Percentiles rank a stretch among this genome's conserved stretches.
phyloP scores from a whole-genome alignment of 1,140 invertebrate species.

The Lethrus apterus region DNA sequence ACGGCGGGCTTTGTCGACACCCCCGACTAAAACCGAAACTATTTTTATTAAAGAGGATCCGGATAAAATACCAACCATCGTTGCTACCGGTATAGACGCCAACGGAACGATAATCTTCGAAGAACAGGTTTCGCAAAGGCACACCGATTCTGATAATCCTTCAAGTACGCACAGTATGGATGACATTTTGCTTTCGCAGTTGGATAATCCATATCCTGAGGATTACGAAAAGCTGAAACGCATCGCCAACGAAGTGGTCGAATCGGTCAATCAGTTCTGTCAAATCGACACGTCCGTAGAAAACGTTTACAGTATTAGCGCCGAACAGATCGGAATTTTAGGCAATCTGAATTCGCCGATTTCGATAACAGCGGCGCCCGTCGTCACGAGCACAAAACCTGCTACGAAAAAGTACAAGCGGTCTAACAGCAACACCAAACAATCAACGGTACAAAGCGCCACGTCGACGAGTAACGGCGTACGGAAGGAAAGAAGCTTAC shows the following conservation, averaged over 20 bases:
- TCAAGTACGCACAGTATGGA: slow-evolving; percentile 59
- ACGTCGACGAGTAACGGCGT: slow-evolving; percentile 50
- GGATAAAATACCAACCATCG: slow-evolving; percentile 42
- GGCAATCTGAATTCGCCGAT: slow-evolving; percentile 35
- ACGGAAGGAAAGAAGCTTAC: slow-evolving; percentile 75
- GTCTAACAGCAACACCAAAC: slow-evolving; percentile 36
- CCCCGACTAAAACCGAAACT: slow-evolving; percentile 43
- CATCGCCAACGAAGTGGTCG: slow-evolving; percentile 65
- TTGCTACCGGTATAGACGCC: slow-evolving; percentile 42
- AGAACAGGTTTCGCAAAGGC: slow-evolving; percentile 36
- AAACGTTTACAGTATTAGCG: slow-evolving; percentile 46
- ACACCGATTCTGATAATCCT: slow-evolving; percentile 46
- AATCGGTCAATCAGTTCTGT: slow-evolving; percentile 62
- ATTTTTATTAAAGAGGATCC: slow-evolving; percentile 40
- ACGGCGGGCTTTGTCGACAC: slow-evolving; percentile 42
- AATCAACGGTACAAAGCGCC: slow-evolving; percentile 38
- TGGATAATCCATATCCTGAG: slow-evolving; percentile 60
- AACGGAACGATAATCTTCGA: slow-evolving; percentile 41
- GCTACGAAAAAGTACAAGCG: slow-evolving; percentile 48
- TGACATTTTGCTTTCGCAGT: slow-evolving; percentile 61
- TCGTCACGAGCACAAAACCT: slow-evolving; percentile 49
- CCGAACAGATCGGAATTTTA: slow-evolving; percentile 40
- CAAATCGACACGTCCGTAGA: slow-evolving; percentile 47
- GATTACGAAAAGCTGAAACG: slow-evolving; percentile 68
- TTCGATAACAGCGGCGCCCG: slow-evolving; percentile 34